Conservation (phyloP, 2,797 vertebrate genomes). For the Triplophysa bombifrons region DNA sequence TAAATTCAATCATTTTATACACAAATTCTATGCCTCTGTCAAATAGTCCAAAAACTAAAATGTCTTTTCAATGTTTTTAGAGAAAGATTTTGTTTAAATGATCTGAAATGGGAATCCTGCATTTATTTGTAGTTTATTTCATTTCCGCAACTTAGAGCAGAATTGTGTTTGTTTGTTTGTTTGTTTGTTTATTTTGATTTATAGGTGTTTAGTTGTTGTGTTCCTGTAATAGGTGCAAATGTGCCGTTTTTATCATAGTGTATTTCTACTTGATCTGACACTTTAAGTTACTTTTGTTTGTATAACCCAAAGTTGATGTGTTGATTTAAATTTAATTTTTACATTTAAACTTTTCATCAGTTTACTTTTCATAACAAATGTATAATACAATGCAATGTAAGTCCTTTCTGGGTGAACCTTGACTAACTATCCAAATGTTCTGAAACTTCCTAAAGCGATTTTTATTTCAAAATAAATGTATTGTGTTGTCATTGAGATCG, state of each 20-base stretch:
- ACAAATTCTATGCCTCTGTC: neutral
- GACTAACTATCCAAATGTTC: no score
- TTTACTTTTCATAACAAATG: no score
- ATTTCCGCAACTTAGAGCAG: neutral
- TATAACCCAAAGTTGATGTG: neutral
- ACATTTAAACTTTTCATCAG: no score
- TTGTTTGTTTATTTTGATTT: neutral
- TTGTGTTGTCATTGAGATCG: neutral
- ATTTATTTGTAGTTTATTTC: neutral
- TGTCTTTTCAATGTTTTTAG: neutral
- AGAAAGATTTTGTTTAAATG: neutral
- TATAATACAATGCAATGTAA: no score
- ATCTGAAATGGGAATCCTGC: neutral
- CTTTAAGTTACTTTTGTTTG: neutral
- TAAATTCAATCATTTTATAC: neutral
- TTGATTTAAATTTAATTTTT: neutral
- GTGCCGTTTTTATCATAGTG: neutral
- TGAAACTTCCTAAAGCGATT: no score
- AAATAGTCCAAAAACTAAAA: neutral
- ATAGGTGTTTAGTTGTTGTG: neutral
- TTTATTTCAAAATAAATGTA: neutral
- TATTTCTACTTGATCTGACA: neutral
- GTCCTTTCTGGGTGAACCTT: no score
- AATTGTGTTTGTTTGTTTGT: neutral
- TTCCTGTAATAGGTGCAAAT: neutral